Conservation (phyloP, 2,797 vertebrate species). For the Paguma larvata region DNA sequence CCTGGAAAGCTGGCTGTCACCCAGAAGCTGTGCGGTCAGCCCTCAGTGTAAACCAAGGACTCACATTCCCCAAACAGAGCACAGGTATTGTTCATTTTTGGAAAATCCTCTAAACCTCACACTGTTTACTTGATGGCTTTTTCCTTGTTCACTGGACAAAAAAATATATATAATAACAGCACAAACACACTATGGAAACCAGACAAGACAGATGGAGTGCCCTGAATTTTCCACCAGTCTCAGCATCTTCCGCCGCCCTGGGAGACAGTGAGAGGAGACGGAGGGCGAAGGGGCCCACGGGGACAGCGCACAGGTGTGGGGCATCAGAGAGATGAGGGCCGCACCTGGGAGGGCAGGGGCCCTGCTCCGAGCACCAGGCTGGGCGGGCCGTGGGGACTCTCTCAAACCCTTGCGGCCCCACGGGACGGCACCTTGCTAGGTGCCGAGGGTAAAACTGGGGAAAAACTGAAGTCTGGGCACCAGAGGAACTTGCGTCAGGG, state of each 20-base stretch:
- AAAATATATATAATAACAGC: neutral
- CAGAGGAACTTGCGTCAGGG: neutral
- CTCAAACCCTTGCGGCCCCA: neutral
- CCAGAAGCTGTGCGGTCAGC: conserved; percentile 84
- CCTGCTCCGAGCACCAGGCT: rapidly evolving
- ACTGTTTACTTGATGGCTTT: conserved; percentile 31
- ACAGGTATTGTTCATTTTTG: conserved; percentile 54
- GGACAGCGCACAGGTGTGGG: rapidly evolving
- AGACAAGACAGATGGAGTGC: neutral
- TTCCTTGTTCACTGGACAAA: conserved; percentile 62
- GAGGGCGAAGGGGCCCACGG: neutral
- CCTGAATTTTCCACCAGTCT: neutral
- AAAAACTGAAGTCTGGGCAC: no score
- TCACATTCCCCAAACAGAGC: conserved; percentile 72
- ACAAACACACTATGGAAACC: conserved; percentile 35
- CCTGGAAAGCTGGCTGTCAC: conserved; percentile 84
- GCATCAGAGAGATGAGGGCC: rapidly evolving
- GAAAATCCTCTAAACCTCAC: conserved; percentile 46
- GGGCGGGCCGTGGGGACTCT: rapidly evolving
- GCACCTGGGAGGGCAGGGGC: rapidly evolving
- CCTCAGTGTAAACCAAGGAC: conserved; percentile 77
- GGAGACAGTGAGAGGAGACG: neutral
- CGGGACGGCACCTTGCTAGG: neutral
- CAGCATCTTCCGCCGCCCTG: neutral
- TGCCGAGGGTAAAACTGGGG: neutral